Conservation (phyloP, 2,113 vertebrate species). For the Perca schrenkii region DNA sequence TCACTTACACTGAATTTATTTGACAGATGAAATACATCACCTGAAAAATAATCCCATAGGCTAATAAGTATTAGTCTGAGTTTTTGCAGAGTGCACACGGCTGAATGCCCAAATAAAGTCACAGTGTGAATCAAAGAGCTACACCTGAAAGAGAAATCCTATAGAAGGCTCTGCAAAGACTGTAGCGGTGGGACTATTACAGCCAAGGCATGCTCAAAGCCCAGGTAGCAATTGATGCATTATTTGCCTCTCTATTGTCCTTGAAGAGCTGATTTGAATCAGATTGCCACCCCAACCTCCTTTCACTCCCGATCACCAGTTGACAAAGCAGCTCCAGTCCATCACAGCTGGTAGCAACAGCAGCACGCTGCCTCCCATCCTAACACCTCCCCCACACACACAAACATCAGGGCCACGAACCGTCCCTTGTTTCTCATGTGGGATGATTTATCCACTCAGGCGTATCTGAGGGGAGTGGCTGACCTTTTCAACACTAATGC, state of each 20-base stretch:
- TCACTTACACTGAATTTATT: slow-evolving; percentile 75
- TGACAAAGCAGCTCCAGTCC: slow-evolving; percentile 54
- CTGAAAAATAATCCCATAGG: slow-evolving; percentile 71
- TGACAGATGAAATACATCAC: slow-evolving; percentile 79
- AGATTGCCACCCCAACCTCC: slow-evolving; percentile 11
- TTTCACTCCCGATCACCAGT: slow-evolving; percentile 20
- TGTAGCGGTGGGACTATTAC: slow-evolving; percentile 45
- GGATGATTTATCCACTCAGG: slow-evolving; percentile 57
- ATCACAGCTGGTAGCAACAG: slow-evolving; percentile 34
- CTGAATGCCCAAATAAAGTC: slow-evolving; percentile 56
- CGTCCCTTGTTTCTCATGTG: slow-evolving; percentile 46
- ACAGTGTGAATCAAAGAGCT: slow-evolving; percentile 53
- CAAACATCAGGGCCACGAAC: slow-evolving; percentile 44
- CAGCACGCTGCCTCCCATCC: not conserved
- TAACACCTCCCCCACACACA: not conserved
- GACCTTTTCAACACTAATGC: slow-evolving; percentile 70
- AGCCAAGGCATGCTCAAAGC: slow-evolving; percentile 49
- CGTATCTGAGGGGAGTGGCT: slow-evolving; percentile 44
- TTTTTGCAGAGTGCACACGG: slow-evolving; percentile 32
- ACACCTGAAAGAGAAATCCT: slow-evolving; percentile 57
- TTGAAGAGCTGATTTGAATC: slow-evolving; percentile 57
- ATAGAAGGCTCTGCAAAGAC: slow-evolving; percentile 33
- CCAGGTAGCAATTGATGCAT: slow-evolving; percentile 45
- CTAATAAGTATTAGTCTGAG: slow-evolving; percentile 76
- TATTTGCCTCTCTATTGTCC: slow-evolving; percentile 58